Conservation (phyloP, 2,888 invertebrate species). For the Sphecodes monilicornis region DNA sequence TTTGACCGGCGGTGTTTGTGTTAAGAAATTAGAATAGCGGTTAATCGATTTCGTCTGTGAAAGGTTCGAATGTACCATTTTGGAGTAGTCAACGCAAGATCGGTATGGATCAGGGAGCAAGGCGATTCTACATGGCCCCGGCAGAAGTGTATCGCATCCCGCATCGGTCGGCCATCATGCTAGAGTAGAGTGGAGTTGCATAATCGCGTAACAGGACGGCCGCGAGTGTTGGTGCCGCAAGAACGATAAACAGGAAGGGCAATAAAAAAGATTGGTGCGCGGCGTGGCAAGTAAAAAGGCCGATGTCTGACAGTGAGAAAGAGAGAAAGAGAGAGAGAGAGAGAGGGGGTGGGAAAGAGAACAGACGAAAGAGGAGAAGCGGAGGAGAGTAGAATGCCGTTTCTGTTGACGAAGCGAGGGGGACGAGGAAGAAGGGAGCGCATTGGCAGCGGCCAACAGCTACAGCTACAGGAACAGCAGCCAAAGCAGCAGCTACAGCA, state of each 20-base stretch:
- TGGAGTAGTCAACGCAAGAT: too few species aligned
- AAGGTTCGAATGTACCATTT: too few species aligned
- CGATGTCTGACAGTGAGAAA: conserved; percentile 26
- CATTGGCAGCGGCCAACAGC: neutral
- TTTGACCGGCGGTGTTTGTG: too few species aligned
- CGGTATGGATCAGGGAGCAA: neutral
- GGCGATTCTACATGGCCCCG: neutral
- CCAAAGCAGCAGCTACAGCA: conserved; percentile 32
- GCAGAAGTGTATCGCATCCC: neutral
- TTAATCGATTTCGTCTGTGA: too few species aligned
- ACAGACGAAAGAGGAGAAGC: conserved; percentile 13
- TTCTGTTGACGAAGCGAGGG: conserved; percentile 55
- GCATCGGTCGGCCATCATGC: conserved; percentile 12
- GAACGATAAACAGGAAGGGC: conserved; percentile 59
- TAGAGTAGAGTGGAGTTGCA: conserved; percentile 53
- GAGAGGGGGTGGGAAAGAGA: neutral
- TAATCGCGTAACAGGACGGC: conserved; percentile 42
- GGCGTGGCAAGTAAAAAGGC: conserved; percentile 49
- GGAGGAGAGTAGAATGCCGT: conserved; percentile 50
- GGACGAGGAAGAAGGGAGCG: conserved; percentile 10
- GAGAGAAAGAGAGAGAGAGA: neutral
- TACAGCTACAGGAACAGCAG: conserved; percentile 2
- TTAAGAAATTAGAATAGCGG: too few species aligned
- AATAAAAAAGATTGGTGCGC: conserved; percentile 55
- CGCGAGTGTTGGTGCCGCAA: conserved; percentile 32